phyloP scores from a whole-genome alignment of 2,113 vertebrate species.

The Thryonomys swinderianus region DNA sequence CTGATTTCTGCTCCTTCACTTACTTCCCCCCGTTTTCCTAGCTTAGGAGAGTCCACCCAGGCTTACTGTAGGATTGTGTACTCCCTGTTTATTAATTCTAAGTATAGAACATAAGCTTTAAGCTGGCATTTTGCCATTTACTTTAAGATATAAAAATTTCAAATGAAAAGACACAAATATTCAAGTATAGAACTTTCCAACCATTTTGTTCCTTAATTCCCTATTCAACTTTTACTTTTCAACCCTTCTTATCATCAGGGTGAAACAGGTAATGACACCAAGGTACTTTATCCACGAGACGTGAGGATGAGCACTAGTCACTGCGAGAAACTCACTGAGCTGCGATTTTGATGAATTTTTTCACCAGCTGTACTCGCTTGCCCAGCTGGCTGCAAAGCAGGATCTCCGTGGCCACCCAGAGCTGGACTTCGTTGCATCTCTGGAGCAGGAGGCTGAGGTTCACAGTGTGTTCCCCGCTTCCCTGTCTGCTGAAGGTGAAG shows the following conservation, averaged over 20 bases:
- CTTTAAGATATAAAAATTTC: conserved; percentile 44
- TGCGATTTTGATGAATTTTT: conserved; percentile 99
- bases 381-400: conserved; percentile 94
- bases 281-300: too few relatives aligned
- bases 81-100: not conserved
- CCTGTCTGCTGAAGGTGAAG: conserved; percentile 95
- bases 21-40: not conserved
- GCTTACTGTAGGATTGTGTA: accelerated
- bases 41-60: not conserved
- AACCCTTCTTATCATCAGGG: not conserved
- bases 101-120: not conserved
- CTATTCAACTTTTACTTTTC: not conserved
- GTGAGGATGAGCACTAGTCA: not conserved
- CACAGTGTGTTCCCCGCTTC: conserved; percentile 88
- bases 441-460: conserved; percentile 95
- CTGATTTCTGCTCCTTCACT: not conserved
- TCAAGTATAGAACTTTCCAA: conserved; percentile 44
- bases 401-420: conserved; percentile 98
- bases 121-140: conserved; percentile 25
- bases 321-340: conserved; percentile 93
- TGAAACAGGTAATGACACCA: not conserved
- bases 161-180: conserved; percentile 56
- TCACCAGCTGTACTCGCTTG: conserved; percentile 97
- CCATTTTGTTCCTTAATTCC: conserved; percentile 8
- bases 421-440: conserved; percentile 96